Evolutionary conservation across 2,797 vertebrate genomes (phyloP), one percentile per base, ranked within the genome.

Genomic region (Sebastes vulpes): DNA sequence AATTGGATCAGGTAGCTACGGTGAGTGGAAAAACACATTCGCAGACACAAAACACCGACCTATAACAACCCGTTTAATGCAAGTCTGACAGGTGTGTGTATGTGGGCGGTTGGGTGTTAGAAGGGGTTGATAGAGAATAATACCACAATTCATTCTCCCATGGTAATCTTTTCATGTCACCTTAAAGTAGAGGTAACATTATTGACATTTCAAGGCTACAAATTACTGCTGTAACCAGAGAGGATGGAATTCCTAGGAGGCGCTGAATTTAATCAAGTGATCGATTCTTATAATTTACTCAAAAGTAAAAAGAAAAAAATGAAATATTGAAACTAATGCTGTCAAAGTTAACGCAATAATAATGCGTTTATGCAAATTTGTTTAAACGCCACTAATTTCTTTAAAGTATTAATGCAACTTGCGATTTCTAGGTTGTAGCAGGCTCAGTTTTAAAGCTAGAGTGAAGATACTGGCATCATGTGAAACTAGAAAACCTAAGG

Each of bases 11-110:
- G 76, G 91, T 85, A 59, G 67, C 21, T 5, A 66, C 5, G 18
- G 14, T 21, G 60, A 73, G 68, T 48, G 53, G 29, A 25, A 72
- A 48, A 70, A 68, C 23, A 77, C 46, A 81, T 69, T 81, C 9
- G 10, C 16, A 52, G 53, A 83, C 61, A 77, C 60, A 71, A 67
- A 85, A 86, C 59, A 78, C 42, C 42, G 67, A 38, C 63, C 29
- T 65, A 48, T 73, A 85, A 88, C 76, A 61, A 87, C 81, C 75
- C 53, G 63, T 87, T 81, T 72, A 89, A 86, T 81, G 59, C 42
- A 35, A 76, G 69, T 75, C 73, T 89, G 84, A 86, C 74, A 81
- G 82, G 52, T 35, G 64, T 52, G 63, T 11, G 6, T 64, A 12
- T 63, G 46, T 64, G 23, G 50, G 60, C 82, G 70, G 28, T 71